Evolutionary conservation across 2,113 vertebrate genomes (phyloP).

Genomic region (Lepidothrix coronata): DNA sequence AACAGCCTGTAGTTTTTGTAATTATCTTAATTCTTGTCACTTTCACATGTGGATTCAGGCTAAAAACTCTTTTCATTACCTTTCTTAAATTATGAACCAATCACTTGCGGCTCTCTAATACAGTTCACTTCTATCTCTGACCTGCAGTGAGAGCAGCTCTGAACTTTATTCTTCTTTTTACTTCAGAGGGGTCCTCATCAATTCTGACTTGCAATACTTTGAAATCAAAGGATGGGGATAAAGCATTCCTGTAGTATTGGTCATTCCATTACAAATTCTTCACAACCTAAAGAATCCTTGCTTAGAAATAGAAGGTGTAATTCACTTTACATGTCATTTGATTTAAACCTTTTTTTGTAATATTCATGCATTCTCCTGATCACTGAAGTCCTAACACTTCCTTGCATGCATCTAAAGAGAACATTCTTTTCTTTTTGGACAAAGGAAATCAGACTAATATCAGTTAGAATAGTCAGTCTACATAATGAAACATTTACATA

Average conservation of each 20-base stretch:
- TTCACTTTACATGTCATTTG: not conserved
- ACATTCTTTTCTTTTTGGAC: not conserved
- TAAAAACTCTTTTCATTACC: not conserved
- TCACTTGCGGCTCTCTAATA: not conserved
- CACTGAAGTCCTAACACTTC: not conserved
- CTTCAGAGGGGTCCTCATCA: not conserved
- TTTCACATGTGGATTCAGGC: not conserved
- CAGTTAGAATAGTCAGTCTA: not conserved
- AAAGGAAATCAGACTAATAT: not conserved
- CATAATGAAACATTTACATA: not conserved
- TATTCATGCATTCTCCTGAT: not conserved
- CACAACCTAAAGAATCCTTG: not conserved
- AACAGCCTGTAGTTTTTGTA: not conserved
- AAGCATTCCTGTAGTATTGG: not conserved
- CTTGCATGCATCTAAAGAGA: not conserved
- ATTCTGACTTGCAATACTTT: not conserved
- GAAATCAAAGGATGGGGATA: not conserved
- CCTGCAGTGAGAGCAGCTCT: not conserved
- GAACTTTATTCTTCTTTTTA: not conserved
- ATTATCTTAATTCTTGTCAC: not conserved
- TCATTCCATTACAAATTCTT: not conserved
- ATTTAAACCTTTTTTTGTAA: not conserved
- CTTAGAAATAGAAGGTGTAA: not conserved
- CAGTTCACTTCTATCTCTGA: not conserved
- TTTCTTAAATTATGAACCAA: not conserved